Evolutionary conservation across 1,140 invertebrate genomes (phyloP).

Genomic region (Drosophila ercepeae): DNA sequence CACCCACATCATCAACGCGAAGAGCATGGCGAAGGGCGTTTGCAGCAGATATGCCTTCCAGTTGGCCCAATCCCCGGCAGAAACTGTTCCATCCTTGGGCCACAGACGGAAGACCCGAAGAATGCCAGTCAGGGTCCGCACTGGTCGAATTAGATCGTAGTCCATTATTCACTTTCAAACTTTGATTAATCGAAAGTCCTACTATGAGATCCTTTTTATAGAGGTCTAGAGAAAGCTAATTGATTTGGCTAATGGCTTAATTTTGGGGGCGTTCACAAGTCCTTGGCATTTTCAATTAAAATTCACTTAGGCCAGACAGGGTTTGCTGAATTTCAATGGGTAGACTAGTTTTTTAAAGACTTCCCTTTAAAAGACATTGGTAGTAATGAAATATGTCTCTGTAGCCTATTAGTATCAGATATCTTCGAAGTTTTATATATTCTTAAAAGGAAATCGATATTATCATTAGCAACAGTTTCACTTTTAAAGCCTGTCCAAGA

Average conservation of each 20-base stretch:
- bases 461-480: not conserved
- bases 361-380: no score
- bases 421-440: no score
- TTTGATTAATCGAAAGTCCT: constrained; percentile 6
- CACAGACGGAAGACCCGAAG: constrained; percentile 21
- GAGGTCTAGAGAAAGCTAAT: constrained; percentile 1
- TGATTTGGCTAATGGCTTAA: constrained; percentile 40
- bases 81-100: not conserved
- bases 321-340: constrained; percentile 16
- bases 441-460: constrained; percentile 36
- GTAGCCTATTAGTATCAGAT: no score
- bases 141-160: constrained; percentile 29
- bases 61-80: not conserved
- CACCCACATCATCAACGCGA: constrained; percentile 52
- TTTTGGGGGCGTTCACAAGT: constrained; percentile 35
- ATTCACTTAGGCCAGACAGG: constrained; percentile 45
- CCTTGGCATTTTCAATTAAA: constrained; percentile 50
- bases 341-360: no score
- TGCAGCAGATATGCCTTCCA: constrained; percentile 37
- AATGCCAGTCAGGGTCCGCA: constrained; percentile 17
- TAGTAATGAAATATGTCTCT: no score
- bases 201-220: constrained; percentile 21
- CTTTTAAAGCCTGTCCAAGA: not conserved
- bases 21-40: constrained; percentile 19
- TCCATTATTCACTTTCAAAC: constrained; percentile 13